Evolutionary conservation across 2,113 vertebrate species (phyloP).

Genomic region (Eurypyga helias): DNA sequence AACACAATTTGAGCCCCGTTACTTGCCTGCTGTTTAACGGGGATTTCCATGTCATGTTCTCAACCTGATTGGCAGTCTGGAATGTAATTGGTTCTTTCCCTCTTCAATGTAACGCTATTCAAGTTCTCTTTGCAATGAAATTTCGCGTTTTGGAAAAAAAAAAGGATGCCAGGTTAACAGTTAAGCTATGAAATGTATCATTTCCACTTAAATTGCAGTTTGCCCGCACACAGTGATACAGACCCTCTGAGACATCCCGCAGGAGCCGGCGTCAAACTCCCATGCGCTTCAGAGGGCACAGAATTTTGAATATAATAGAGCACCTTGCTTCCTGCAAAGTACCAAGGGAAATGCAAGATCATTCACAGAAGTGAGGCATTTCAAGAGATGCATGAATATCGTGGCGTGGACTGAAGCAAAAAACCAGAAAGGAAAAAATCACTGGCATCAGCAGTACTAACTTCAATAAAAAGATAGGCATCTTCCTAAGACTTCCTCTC

Average conservation of each 20-base stretch:
- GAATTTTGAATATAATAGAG: neutral
- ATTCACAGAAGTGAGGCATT: neutral
- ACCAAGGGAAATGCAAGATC: neutral
- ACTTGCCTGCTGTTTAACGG: slow-evolving; percentile 3
- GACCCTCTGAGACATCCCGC: neutral
- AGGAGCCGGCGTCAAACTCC: neutral
- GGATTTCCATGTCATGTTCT: slow-evolving; percentile 35
- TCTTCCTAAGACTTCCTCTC: neutral
- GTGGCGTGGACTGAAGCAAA: neutral
- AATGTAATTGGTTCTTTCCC: slow-evolving; percentile 23
- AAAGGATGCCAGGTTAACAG: neutral
- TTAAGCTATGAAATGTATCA: neutral
- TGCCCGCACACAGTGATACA: neutral
- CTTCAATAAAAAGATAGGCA: neutral
- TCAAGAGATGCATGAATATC: neutral
- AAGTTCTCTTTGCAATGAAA: neutral
- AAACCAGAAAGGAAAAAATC: neutral
- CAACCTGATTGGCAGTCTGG: neutral
- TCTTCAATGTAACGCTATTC: neutral
- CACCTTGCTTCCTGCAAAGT: neutral
- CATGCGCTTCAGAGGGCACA: neutral
- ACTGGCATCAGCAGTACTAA: neutral
- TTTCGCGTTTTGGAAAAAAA: neutral
- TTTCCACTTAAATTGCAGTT: neutral
- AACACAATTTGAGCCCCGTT: neutral